Evolutionary conservation across 1,140 invertebrate genomes (phyloP).

Genomic region (Choristoneura fumiferana): DNA sequence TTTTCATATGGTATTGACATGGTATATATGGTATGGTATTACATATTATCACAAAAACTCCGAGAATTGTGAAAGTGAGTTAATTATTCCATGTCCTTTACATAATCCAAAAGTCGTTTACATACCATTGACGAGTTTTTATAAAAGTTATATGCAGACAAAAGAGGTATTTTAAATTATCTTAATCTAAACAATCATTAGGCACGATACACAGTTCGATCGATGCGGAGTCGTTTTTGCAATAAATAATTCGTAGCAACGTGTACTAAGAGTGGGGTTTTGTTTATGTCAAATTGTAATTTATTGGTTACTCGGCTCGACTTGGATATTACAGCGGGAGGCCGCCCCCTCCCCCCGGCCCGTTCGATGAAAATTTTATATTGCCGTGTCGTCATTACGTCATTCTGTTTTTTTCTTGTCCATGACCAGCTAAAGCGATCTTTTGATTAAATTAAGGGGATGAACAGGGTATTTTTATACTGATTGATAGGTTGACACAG

Average conservation of each 20-base stretch:
- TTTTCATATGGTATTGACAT: too few species aligned
- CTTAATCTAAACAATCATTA: background rate
- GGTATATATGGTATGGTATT: too few species aligned
- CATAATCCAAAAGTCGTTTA: too few species aligned
- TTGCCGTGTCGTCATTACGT: conserved; percentile 62
- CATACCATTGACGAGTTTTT: too few species aligned
- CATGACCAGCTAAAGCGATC: conserved; percentile 69
- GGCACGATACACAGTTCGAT: background rate
- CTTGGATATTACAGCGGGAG: conserved; percentile 63
- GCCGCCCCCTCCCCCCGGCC: conserved; percentile 32
- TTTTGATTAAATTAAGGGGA: conserved; percentile 77
- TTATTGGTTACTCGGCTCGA: conserved; percentile 68
- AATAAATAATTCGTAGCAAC: conserved; percentile 68
- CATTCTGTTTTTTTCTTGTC: conserved; percentile 69
- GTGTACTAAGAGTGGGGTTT: conserved; percentile 61
- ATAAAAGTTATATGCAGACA: too few species aligned
- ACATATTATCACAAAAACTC: too few species aligned
- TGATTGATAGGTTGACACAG: conserved; percentile 73
- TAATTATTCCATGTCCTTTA: too few species aligned
- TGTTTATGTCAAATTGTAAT: conserved; percentile 75
- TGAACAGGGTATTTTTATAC: conserved; percentile 73
- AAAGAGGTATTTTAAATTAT: background rate
- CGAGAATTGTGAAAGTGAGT: too few species aligned
- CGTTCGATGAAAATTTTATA: conserved; percentile 73
- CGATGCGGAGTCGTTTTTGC: conserved; percentile 37